Conservation (phyloP, 1,140 invertebrate species). For the Amphibalanus amphitrite region DNA sequence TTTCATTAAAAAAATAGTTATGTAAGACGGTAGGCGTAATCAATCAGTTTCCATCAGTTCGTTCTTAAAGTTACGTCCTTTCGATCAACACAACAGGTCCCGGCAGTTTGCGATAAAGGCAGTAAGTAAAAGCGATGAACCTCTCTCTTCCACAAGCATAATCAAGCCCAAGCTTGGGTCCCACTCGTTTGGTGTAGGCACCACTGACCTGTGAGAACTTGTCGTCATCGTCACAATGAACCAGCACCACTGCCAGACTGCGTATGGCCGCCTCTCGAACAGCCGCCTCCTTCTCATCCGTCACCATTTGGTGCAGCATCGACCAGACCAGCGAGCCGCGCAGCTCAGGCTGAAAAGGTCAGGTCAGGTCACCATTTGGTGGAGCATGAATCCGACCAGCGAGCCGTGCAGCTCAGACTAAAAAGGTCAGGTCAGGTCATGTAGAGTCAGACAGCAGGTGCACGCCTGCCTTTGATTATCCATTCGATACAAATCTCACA, state of each 20-base stretch:
- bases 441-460: slow-evolving; percentile 28
- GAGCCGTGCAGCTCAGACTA: slow-evolving; percentile 46
- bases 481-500: no score
- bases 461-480: no score
- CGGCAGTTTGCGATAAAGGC: no score
- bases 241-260: slow-evolving; percentile 43
- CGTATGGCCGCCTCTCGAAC: slow-evolving; percentile 43
- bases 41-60: no score
- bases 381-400: slow-evolving; percentile 50
- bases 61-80: no score
- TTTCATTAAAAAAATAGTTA: no score
- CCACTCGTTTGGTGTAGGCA: no score
- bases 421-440: slow-evolving; percentile 26
- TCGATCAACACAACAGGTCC: no score
- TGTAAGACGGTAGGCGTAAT: no score
- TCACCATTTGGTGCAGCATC: slow-evolving; percentile 54
- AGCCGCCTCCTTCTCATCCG: slow-evolving; percentile 46
- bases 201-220: slow-evolving; percentile 44
- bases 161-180: no score
- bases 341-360: slow-evolving; percentile 35
- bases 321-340: slow-evolving; percentile 51
- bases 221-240: slow-evolving; percentile 44
- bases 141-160: no score
- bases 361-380: slow-evolving; percentile 44
- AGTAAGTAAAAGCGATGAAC: no score